Percentiles rank a stretch among this genome's conserved stretches.
phyloP scores from a whole-genome alignment of 2,888 invertebrate genomes.

The Harpagoxenus sublaevis region DNA sequence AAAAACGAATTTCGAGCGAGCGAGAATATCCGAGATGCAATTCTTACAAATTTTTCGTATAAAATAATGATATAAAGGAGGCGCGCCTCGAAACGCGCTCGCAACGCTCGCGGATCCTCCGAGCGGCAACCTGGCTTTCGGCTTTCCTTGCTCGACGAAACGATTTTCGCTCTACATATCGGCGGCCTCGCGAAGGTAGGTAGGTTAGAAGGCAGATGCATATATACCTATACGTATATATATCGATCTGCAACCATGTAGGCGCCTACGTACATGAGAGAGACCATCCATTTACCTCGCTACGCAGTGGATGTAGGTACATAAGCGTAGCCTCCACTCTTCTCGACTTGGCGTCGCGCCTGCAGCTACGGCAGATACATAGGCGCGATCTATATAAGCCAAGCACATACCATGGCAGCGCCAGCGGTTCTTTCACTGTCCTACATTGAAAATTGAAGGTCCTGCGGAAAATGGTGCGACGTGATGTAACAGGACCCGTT shows the following conservation, averaged over 20 bases:
- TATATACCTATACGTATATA: conserved; percentile 49
- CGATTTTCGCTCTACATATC: conserved; percentile 67
- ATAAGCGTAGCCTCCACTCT: conserved; percentile 68
- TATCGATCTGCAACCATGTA: conserved; percentile 56
- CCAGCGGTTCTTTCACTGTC: conserved; percentile 54
- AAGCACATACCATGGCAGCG: conserved; percentile 44
- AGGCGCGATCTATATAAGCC: conserved; percentile 52
- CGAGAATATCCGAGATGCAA: background rate
- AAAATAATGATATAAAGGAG: background rate
- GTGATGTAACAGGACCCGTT: conserved; percentile 36
- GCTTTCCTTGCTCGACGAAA: conserved; percentile 61
- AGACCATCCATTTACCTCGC: conserved; percentile 51
- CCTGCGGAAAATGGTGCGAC: conserved; percentile 56
- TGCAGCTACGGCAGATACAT: conserved; percentile 63
- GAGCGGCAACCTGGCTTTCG: conserved; percentile 42
- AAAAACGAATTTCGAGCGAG: background rate
- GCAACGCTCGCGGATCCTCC: conserved; percentile 2
- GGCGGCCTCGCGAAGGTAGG: conserved; percentile 62
- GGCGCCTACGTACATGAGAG: conserved; percentile 34
- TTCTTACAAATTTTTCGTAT: conserved; percentile 2
- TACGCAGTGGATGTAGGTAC: conserved; percentile 64
- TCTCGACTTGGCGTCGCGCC: conserved; percentile 75
- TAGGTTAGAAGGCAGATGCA: conserved; percentile 55
- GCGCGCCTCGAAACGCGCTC: background rate
- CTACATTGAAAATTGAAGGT: conserved; percentile 67